Evolutionary conservation across 2,113 vertebrate genomes (phyloP).

Genomic region (Ciconia stormi): DNA sequence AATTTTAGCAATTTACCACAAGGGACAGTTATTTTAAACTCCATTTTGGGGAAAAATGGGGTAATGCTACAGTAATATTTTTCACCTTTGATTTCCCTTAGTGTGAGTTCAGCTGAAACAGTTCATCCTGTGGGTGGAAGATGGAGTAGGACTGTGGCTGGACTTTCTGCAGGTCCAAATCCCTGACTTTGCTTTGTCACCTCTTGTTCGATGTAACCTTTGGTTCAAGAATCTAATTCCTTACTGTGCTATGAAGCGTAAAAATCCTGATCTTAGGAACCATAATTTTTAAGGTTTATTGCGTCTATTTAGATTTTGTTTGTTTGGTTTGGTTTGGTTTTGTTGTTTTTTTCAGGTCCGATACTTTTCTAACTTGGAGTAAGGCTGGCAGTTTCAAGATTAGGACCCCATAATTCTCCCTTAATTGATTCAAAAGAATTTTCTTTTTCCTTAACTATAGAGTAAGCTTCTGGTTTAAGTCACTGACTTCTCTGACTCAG

Average conservation of each 20-base stretch:
- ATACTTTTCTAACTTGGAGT: neutral
- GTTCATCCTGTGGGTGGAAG: neutral
- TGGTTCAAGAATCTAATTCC: neutral
- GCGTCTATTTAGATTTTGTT: neutral
- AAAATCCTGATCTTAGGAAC: neutral
- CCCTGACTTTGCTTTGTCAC: neutral
- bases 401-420: neutral
- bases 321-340: fast-evolving
- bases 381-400: neutral
- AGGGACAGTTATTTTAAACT: neutral
- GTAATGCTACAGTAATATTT: neutral
- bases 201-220: neutral
- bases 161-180: neutral
- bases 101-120: neutral
- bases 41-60: neutral
- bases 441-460: neutral
- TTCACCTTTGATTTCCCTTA: neutral
- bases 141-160: neutral
- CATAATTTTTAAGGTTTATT: neutral
- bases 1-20: neutral
- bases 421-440: neutral
- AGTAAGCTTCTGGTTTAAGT: neutral
- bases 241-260: neutral
- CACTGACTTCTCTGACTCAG: neutral
- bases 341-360: fast-evolving